Evolutionary conservation across 2,888 invertebrate species (phyloP).

Genomic region (Pyrrhia umbra): DNA sequence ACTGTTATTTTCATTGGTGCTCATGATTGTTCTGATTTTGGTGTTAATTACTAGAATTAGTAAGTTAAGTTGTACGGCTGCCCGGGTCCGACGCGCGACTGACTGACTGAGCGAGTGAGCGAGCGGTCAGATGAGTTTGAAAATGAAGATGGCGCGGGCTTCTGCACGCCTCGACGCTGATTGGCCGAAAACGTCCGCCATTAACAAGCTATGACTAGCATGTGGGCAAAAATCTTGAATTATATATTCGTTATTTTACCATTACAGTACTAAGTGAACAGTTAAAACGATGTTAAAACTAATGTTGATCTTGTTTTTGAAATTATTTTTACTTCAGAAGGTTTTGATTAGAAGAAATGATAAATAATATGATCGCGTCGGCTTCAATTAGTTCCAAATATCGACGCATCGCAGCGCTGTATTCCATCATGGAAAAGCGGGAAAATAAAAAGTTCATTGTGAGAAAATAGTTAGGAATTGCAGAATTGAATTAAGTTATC

Average conservation of each 20-base stretch:
- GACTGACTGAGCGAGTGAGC: constrained; percentile 89
- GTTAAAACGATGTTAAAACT: constrained; percentile 70
- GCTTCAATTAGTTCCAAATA: constrained; percentile 72
- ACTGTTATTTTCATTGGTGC: constrained; percentile 93
- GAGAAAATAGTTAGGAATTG: constrained; percentile 12
- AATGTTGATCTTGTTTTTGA: constrained; percentile 31
- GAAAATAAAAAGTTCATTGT: constrained; percentile 73
- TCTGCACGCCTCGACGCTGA: constrained; percentile 79
- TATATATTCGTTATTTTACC: constrained; percentile 58
- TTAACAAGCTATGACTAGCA: constrained; percentile 81
- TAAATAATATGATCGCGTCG: constrained; percentile 68
- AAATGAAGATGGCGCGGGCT: constrained; percentile 95
- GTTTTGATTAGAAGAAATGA: constrained; percentile 53
- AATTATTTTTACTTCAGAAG: constrained; percentile 9
- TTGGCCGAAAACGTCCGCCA: constrained; percentile 83
- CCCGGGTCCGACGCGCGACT: constrained; percentile 92
- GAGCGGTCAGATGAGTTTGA: constrained; percentile 92
- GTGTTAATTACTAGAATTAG: constrained; percentile 81
- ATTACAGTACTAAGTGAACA: constrained; percentile 22
- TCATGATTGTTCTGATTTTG: constrained; percentile 88
- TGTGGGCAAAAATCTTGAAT: constrained; percentile 76
- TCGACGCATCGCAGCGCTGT: constrained; percentile 70
- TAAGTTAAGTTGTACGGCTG: constrained; percentile 86
- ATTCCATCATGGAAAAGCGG: constrained; percentile 72
- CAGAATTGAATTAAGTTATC: constrained; percentile 24